phyloP scores from a whole-genome alignment of 2,888 invertebrate genomes.

The Agrilus mali region DNA sequence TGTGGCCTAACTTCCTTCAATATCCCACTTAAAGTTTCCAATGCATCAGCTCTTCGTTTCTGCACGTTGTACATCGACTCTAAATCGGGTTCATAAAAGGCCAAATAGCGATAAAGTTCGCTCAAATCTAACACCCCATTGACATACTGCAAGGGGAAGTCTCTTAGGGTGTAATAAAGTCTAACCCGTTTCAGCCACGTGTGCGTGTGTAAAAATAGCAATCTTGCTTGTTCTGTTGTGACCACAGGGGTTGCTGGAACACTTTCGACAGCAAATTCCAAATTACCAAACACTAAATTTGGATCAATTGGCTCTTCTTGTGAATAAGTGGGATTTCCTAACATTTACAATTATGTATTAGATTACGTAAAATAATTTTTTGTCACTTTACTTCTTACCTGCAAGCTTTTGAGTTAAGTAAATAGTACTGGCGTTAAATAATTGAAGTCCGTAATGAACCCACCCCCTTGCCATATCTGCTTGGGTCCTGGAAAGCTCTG shows the following conservation, averaged over 20 bases:
- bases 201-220: constrained; percentile 42
- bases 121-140: constrained; percentile 47
- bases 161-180: constrained; percentile 44
- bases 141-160: constrained; percentile 45
- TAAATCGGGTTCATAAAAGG: constrained; percentile 58
- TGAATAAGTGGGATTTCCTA: too few species aligned
- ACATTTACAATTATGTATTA: too few species aligned
- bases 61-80: constrained; percentile 47
- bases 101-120: constrained; percentile 51
- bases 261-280: constrained; percentile 15
- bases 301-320: too few species aligned
- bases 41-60: constrained; percentile 43
- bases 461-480: constrained; percentile 42
- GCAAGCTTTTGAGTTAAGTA: too few species aligned
- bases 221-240: constrained; percentile 38
- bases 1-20: constrained; percentile 43
- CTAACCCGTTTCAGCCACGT: constrained; percentile 47
- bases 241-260: constrained; percentile 26
- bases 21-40: constrained; percentile 43
- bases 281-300: too few species aligned
- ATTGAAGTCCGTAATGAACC: constrained; percentile 46
- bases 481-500: constrained; percentile 20
- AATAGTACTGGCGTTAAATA: constrained; percentile 40
- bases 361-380: too few species aligned
- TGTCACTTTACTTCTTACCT: too few species aligned